Evolutionary conservation across 2,888 invertebrate genomes (phyloP).

Genomic region (Agrotis puta): DNA sequence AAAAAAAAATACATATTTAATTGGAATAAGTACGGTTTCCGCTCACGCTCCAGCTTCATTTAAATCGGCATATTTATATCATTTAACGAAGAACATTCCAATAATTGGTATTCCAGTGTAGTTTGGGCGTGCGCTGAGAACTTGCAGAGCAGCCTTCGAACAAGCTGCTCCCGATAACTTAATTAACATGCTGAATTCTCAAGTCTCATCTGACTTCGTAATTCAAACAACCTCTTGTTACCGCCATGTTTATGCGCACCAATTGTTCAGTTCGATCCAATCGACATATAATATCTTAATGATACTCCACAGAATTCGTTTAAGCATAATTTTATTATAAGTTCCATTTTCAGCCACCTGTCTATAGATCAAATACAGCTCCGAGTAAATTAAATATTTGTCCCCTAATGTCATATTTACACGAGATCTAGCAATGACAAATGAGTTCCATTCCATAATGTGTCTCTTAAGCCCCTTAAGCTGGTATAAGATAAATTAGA

Average conservation of each 20-base stretch:
- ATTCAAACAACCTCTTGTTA: constrained; percentile 71
- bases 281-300: constrained; percentile 40
- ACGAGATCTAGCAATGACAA: neutral
- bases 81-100: constrained; percentile 50
- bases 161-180: constrained; percentile 75
- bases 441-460: neutral
- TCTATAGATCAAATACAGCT: neutral
- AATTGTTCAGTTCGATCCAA: constrained; percentile 59
- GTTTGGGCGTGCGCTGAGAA: constrained; percentile 62
- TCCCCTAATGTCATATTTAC: neutral
- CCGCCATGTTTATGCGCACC: constrained; percentile 57
- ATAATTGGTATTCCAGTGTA: constrained; percentile 69
- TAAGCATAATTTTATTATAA: constrained; percentile 33
- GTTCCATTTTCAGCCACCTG: constrained; percentile 5
- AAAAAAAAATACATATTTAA: neutral
- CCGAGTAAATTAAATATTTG: constrained; percentile 2
- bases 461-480: neutral
- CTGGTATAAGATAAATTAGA: neutral
- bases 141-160: constrained; percentile 68
- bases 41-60: constrained; percentile 8
- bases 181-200: constrained; percentile 79
- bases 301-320: constrained; percentile 14
- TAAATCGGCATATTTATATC: constrained; percentile 30
- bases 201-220: constrained; percentile 74
- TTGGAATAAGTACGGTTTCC: neutral